Evolutionary conservation across 2,888 invertebrate genomes (phyloP), one percentile per base, ranked within the genome.

Genomic region (Yponomeuta evonymella): DNA sequence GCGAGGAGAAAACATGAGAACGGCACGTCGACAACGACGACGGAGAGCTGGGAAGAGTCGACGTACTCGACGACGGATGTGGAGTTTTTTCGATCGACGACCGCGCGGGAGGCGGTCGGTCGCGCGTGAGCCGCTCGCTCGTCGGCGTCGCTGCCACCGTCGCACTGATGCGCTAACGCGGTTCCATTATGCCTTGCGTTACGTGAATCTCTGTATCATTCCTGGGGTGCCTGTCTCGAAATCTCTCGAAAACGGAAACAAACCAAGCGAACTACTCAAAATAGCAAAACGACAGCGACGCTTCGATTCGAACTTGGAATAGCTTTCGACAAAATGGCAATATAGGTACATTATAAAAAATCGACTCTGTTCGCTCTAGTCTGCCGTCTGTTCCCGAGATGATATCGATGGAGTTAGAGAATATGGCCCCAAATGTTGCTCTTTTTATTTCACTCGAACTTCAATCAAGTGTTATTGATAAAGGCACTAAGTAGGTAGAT

Each of bases 61-160:
- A 91, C 90, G 88, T 90, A 89, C 70, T 92, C 93, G 83, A 94
- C 79, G 85, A 93, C 84, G 74, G 90, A 85, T 83, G 88, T 86
- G 74, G 93, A 93, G 93, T 93, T 93, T 90, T 93, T 93, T 87
- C 93, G 93, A 83, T 89, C 93, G 80, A 90, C 90, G 86, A 90
- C 90, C 87, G 91, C 90, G 87, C 93, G 87, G 88, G 92, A 92
- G 89, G 90, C 89, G 89, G 89, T 85, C 89, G 88, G 85, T 77
- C 93, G 89, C 85, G 89, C 89, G 87, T 92, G 85, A 89, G 89
- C 77, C 89, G 89, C 76, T 84, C 85, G 80, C 85, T 88, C 81
- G 83, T 89, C 84, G 89, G 88, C 80, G 83, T 90, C 80, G 90
- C 88, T 78, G 91, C 92, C 81, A 89, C 91, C 90, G 90, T 89